A percentile compares a stretch with the other conserved stretches of the same genome.
These are phyloP conservation scores for Brachyopa scutellaris DNA, from an alignment of 2,888 invertebrate species.

Conservation along the genomic window DNA sequence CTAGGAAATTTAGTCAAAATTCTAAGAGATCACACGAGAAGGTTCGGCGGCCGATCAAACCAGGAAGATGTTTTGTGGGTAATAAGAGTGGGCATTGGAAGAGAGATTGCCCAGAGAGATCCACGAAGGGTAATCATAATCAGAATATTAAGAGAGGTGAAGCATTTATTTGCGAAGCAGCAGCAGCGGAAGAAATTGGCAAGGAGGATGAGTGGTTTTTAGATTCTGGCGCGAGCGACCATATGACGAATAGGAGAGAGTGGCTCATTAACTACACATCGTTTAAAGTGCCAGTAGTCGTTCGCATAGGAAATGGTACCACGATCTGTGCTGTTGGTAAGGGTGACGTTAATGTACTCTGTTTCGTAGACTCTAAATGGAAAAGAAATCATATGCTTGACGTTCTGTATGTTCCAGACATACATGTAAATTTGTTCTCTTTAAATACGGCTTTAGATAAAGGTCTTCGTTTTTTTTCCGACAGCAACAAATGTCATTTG, in stretches of 20 bases:
- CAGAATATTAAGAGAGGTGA: too few species aligned
- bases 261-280: conserved; percentile 15
- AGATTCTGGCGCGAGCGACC: conserved; percentile 62
- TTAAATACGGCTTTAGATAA: too few species aligned
- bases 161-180: too few species aligned
- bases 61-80: too few species aligned
- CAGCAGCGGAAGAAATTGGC: too few species aligned
- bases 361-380: conserved; percentile 26
- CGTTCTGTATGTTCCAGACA: conserved; percentile 33
- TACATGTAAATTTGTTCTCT: conserved; percentile 7
- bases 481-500: too few species aligned
- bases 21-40: background rate
- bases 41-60: too few species aligned
- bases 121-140: too few species aligned
- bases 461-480: conserved; percentile 2
- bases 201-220: conserved; percentile 47
- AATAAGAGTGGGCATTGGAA: too few species aligned
- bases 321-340: conserved; percentile 24
- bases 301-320: conserved; percentile 34
- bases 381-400: conserved; percentile 4
- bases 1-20: conserved; percentile 4
- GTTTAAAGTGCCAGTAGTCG: background rate
- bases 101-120: too few species aligned
- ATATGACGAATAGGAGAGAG: conserved; percentile 39
- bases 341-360: conserved; percentile 33